Percentiles rank a stretch among this genome's conserved stretches.
These are phyloP conservation scores for Romanogobio albipinnatus DNA, from an alignment of 2,113 vertebrate genomes.

Conservation along the genomic window DNA sequence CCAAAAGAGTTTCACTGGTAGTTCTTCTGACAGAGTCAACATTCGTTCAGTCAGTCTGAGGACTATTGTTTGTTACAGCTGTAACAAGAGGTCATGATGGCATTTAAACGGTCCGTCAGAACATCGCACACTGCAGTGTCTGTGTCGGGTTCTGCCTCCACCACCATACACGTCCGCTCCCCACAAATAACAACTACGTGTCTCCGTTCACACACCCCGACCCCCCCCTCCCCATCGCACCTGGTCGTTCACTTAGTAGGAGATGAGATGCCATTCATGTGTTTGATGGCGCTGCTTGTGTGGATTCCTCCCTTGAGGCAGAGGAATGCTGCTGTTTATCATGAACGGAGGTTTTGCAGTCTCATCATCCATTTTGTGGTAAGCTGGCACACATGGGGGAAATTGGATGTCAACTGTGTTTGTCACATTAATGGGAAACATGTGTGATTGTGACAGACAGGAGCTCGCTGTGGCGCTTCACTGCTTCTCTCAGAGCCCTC, in stretches of 20 bases:
- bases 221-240: not conserved
- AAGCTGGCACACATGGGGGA: constrained; percentile 44
- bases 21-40: not conserved
- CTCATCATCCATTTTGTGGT: constrained; percentile 58
- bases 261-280: constrained; percentile 68
- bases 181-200: constrained; percentile 8
- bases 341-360: constrained; percentile 42
- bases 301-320: constrained; percentile 61
- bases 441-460: constrained; percentile 70
- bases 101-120: constrained; percentile 22
- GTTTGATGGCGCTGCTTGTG: constrained; percentile 63
- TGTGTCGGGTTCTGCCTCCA: not conserved
- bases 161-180: not conserved
- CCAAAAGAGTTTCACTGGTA: constrained; percentile 1
- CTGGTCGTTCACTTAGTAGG: constrained; percentile 60
- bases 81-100: constrained; percentile 26
- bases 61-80: constrained; percentile 18
- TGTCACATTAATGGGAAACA: constrained; percentile 71
- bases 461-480: constrained; percentile 57
- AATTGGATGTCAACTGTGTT: constrained; percentile 68
- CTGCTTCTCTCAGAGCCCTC: constrained; percentile 44
- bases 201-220: not conserved
- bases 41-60: not conserved
- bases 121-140: not conserved
- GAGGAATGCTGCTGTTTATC: constrained; percentile 51